Base-by-base conservation (phyloP, 2,888 invertebrate genomes). In the Bombylius major region DNA sequence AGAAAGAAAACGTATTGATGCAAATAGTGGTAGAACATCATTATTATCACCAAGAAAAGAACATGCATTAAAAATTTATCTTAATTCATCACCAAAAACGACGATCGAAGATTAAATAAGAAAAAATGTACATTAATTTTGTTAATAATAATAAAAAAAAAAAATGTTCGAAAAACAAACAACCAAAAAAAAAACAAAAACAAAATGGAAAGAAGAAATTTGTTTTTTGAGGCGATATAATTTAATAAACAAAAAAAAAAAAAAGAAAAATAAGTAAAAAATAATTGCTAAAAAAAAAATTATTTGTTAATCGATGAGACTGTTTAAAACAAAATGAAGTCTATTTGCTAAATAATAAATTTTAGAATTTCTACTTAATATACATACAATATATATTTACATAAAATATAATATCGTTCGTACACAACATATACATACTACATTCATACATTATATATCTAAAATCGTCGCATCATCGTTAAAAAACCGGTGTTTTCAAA, bases 31-130 rank as follows among this genome's bases (percentile, higher is more conserved):
- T 61, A 69, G 67, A 51, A 68, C 75, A 54, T 72, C 74, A 57
- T 68, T 73, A 49, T 79, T 78, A 65, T 82, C 82, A 56, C 82
- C 82, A 46, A 77, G 86, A 51, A 81, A 82, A 65, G 87, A 87
- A 69, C 77, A 79, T 64, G 84, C 83, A 39, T 75, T 87, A 53
- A 86, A 85, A 75, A 88, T 88, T 63, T 83, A 86, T 70, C 73
- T 84, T 63, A 84, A 85, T 13, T 50, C 46, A 55, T 65, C 45
- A 51, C 11, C n/a, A 46, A n/a, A 47, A 47, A 8, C 47, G 13
- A 8, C 47, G 13, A 47, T 47, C 5, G 47, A 42, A 11, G 6
- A 42, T 42, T 42, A 42, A 42, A 4, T 42, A 23, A 23, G 23
- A n/a, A n/a, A n/a, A n/a, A n/a, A n/a, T n/a, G n/a, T n/a, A n/a